These are phyloP conservation scores for Bos javanicus DNA, from an alignment of 2,113 vertebrate species.

Conservation along the genomic window DNA sequence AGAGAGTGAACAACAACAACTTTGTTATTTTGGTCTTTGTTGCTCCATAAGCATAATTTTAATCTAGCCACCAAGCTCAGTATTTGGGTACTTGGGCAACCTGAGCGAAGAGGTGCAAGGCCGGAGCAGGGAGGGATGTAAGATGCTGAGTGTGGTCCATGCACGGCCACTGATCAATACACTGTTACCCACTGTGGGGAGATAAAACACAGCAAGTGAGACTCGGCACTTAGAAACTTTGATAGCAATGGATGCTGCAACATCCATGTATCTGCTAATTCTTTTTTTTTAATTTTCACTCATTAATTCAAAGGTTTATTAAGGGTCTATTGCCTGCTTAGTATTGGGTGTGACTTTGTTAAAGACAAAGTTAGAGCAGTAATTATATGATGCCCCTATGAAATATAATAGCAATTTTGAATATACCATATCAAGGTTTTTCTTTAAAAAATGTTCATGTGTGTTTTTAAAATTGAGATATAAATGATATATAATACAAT, in stretches of 20 bases:
- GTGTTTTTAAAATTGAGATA: not conserved
- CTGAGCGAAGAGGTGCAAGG: not conserved
- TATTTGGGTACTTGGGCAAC: not conserved
- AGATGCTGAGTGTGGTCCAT: not conserved
- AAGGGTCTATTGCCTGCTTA: not conserved
- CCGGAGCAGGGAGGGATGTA: not conserved
- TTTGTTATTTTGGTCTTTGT: not conserved
- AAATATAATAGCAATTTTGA: not conserved
- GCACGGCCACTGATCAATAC: accelerated
- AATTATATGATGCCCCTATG: not conserved
- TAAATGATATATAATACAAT: not conserved
- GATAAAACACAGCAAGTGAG: not conserved
- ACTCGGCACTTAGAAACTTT: not conserved
- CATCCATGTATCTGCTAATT: not conserved
- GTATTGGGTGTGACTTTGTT: not conserved
- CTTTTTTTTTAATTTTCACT: not conserved
- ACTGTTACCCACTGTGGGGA: not conserved
- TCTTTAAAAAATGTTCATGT: not conserved
- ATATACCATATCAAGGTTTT: not conserved
- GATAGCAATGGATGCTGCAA: not conserved
- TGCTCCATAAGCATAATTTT: not conserved
- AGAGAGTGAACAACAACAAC: not conserved
- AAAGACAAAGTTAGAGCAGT: not conserved
- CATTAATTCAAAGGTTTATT: not conserved
- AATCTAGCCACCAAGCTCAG: not conserved